Conservation (phyloP, 2,888 invertebrate genomes). For the Metellina segmentata region DNA sequence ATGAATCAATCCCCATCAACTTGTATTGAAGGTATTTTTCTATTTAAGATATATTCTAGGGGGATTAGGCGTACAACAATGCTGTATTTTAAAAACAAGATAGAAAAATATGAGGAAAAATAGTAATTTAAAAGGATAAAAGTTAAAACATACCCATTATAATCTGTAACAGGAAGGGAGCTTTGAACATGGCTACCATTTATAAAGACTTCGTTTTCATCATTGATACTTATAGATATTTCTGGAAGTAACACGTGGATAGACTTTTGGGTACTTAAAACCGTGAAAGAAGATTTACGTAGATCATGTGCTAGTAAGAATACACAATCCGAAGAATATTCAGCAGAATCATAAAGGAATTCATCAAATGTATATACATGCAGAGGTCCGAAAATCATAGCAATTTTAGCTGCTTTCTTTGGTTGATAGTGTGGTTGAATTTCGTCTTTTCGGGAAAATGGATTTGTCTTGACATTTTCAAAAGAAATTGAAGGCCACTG, state of each 20-base stretch:
- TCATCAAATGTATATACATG: constrained; percentile 74
- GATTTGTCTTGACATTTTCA: neutral
- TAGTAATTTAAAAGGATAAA: neutral
- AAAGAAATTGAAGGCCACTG: constrained; percentile 40
- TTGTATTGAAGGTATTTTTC: no score
- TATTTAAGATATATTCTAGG: no score
- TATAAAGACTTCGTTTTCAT: constrained; percentile 60
- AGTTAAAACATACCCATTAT: constrained; percentile 55
- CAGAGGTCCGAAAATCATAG: constrained; percentile 67
- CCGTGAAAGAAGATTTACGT: constrained; percentile 45
- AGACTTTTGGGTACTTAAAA: constrained; percentile 24
- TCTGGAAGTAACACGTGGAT: constrained; percentile 71
- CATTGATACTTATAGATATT: constrained; percentile 61
- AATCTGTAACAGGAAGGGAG: constrained; percentile 48
- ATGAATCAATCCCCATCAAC: no score
- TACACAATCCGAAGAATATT: constrained; percentile 58
- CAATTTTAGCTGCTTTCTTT: constrained; percentile 23
- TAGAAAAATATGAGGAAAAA: neutral
- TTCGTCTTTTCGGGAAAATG: neutral
- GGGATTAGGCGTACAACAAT: no score
- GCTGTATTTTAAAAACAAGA: no score
- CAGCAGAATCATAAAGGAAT: constrained; percentile 50
- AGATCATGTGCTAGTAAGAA: constrained; percentile 71
- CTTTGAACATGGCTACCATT: constrained; percentile 54
- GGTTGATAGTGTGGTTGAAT: neutral